Base-by-base conservation (phyloP, 2,797 vertebrate species). In the Periophthalmus magnuspinnatus region DNA sequence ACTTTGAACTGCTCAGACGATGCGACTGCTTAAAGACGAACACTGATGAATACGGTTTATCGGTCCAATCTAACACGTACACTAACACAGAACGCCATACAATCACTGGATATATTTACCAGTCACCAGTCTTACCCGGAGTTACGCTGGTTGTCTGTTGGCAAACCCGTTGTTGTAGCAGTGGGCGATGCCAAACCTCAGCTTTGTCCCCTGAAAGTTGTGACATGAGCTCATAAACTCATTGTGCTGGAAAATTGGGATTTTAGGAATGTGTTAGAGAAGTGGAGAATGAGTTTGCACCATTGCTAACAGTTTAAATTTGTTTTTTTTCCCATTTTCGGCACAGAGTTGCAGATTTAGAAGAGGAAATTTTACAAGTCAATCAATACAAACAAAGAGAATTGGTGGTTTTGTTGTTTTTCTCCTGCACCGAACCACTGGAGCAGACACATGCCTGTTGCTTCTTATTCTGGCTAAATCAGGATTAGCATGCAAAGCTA, bases 11-110 rank as follows among this genome's bases (percentile, higher is more conserved):
- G 52, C 17, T 61, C 68, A 38, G 52, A 22, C 36, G 63, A 68
- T 62, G 70, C 0, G 63, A 28, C 61, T 47, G 3, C 68, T 10
- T 65, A 13, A 0, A 16, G 45, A 50, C 10, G 47, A 41, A 56
- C 14, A 22, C 62, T 74, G 54, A 63, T 68, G 41, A 45, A 45
- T 55, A 54, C 1, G 47, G 68, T 70, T 80, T 75, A 77, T 79
- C 67, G 69, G 61, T 9, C 59, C 68, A 55, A 67, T 80, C 56
- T 64, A 59, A 38, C 55, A 58, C 57, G 68, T 45, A 1, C 28
- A 45, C 41, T 4, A 16, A 14, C 41, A 41, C 38, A 41, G 11
- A 45, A 45, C 45, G 13, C 41, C 41, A 45, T 0, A 14, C 41
- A 68, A 77, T 64, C 55, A 62, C 7, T 52, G 6, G 19, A n/a